These are phyloP conservation scores for Cryptotermes secundus DNA, from an alignment of 1,140 invertebrate genomes.

Conservation along the genomic window DNA sequence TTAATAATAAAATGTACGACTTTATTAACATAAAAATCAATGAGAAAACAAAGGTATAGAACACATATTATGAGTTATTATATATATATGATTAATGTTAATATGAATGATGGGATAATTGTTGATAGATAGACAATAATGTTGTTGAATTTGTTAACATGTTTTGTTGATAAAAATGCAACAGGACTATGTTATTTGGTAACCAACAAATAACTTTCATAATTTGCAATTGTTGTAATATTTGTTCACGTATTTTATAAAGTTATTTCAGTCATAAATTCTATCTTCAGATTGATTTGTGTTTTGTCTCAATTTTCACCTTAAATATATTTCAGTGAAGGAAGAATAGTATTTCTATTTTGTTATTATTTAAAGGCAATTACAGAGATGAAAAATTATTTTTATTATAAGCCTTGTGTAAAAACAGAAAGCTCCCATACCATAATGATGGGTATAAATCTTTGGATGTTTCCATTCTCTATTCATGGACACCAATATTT, in stretches of 20 bases:
- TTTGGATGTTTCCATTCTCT: background rate
- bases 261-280: background rate
- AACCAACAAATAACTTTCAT: background rate
- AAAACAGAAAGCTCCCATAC: background rate
- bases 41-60: background rate
- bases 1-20: background rate
- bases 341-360: background rate
- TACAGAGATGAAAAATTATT: background rate
- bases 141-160: slow-evolving; percentile 18
- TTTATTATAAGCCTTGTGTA: slow-evolving; percentile 7
- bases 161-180: slow-evolving; percentile 15
- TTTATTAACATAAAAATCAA: background rate
- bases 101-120: background rate
- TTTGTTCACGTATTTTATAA: background rate
- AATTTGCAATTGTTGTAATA: background rate
- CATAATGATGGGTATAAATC: background rate
- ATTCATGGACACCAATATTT: background rate
- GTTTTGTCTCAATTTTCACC: background rate
- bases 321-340: background rate
- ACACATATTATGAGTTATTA: slow-evolving; percentile 19
- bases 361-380: slow-evolving; percentile 14
- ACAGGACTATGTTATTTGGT: background rate
- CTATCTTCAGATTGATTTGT: background rate
- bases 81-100: slow-evolving; percentile 20
- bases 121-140: slow-evolving; percentile 31